A percentile compares a stretch with the other conserved stretches of the same genome.
Conservation (phyloP, 2,888 invertebrate species). For the Andrena trimmerana region DNA sequence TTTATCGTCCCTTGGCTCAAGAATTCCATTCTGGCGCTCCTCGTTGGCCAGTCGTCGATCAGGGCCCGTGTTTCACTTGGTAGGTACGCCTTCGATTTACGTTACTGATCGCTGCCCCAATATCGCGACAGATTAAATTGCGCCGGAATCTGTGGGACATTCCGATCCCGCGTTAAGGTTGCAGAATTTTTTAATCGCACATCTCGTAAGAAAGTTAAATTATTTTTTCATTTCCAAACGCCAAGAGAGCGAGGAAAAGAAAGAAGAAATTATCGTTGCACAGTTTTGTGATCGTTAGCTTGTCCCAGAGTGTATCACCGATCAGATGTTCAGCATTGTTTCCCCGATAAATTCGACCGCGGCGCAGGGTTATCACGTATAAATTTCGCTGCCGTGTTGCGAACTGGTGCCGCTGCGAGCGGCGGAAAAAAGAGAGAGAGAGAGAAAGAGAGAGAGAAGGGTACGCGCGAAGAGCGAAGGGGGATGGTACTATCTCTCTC, state of each 20-base stretch:
- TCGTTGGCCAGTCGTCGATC: slow-evolving; percentile 20
- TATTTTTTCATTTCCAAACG: neutral
- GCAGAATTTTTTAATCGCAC: neutral
- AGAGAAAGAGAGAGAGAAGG: slow-evolving; percentile 3
- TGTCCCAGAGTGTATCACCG: slow-evolving; percentile 41
- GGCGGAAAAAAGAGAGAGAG: no score
- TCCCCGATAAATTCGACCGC: slow-evolving; percentile 78
- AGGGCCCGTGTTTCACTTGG: slow-evolving; percentile 5
- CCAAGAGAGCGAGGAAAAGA: neutral
- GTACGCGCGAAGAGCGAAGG: slow-evolving; percentile 32
- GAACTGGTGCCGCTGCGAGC: slow-evolving; percentile 19
- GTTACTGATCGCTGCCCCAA: neutral
- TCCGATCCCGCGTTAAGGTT: neutral
- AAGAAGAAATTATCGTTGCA: slow-evolving; percentile 5
- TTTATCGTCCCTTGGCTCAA: slow-evolving; percentile 62
- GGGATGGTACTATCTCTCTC: slow-evolving; percentile 33
- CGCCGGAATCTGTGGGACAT: neutral
- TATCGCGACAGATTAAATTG: neutral
- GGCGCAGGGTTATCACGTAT: slow-evolving; percentile 78
- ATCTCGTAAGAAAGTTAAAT: no score
- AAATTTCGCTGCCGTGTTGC: slow-evolving; percentile 74
- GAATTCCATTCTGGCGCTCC: slow-evolving; percentile 56
- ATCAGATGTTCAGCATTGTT: slow-evolving; percentile 73
- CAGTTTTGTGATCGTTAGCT: slow-evolving; percentile 4
- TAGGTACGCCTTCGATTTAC: neutral